Evolutionary conservation across 2,888 invertebrate species (phyloP), one percentile per base, ranked within the genome.

Genomic region (Leptura quadrifasciata): DNA sequence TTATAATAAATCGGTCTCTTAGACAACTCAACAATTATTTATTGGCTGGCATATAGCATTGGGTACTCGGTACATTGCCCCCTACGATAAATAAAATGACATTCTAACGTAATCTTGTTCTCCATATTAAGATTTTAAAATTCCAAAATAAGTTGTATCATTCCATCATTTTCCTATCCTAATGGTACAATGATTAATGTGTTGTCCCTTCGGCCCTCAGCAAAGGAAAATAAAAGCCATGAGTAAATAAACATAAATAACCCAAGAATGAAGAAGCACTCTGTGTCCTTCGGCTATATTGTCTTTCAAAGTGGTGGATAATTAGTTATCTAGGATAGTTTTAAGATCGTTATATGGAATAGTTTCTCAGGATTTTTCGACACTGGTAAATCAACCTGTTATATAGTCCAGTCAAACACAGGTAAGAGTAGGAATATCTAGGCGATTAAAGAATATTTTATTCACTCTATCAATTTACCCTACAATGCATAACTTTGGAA

Each of bases 261-360:
- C 65, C 52, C 18, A 65, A 75, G 72, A 72, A 79, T 77, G 79
- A 74, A 74, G 68, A 78, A 71, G 78, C 76, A 79, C 71, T 76
- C 77, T 71, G 61, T 61, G 65, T 76, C 75, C 67, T 77, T 73
- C 76, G 79, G 79, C 73, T 73, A 35, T 73, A 75, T 78, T 76
- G 74, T 78, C 76, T 75, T 21, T 78, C 76, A 74, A 79, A 76
- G 76, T 75, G 76, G 77, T 77, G 54, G 77, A 78, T 78, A 71
- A 79, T 79, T 76, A 79, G 78, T 76, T 79, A 78, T 79, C 76
- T 77, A 68, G 60, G 77, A 75, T 77, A 72, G 73, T 64, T 67
- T 78, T 52, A 55, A 79, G 79, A 73, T 77, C 76, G 73, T 76
- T 75, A 75, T 73, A 75, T 60, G 75, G 35, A 75, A 71, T 67